Evolutionary conservation across 2,797 vertebrate species (phyloP).

Genomic region (Kryptolebias ocellatus): DNA sequence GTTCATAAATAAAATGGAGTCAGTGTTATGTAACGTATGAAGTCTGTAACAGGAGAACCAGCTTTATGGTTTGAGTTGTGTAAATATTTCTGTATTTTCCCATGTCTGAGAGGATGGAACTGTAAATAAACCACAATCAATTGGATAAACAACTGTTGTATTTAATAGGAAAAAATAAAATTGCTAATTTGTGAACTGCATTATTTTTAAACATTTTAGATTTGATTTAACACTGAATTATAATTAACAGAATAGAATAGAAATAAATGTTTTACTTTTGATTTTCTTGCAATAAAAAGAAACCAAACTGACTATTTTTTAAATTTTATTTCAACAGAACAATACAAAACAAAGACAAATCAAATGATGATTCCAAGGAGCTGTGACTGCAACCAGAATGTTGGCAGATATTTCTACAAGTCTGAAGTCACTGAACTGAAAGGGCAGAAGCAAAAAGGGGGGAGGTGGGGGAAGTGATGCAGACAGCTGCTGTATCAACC

Average conservation of each 20-base stretch:
- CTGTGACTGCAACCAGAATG: neutral
- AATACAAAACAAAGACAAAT: conserved; percentile 46
- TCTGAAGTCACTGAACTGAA: conserved; percentile 3
- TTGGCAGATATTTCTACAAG: conserved; percentile 19
- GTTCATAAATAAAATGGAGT: neutral
- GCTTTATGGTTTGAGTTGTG: conserved; percentile 21
- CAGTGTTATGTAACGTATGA: neutral
- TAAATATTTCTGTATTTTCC: conserved; percentile 22
- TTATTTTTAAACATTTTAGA: neutral
- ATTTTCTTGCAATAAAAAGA: neutral
- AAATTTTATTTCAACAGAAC: conserved; percentile 54
- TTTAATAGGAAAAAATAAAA: neutral
- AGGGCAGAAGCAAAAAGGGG: neutral
- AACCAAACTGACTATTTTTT: conserved; percentile 2
- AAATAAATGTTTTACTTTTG: neutral
- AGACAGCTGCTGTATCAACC: conserved; percentile 83
- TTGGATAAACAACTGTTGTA: conserved; percentile 1
- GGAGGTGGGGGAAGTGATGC: neutral
- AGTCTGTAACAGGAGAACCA: neutral
- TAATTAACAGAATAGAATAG: neutral
- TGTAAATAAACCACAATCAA: conserved; percentile 32
- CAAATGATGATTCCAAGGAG: conserved; percentile 1
- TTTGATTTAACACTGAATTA: neutral
- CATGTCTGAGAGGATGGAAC: neutral
- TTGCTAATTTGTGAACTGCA: too few species aligned